Evolutionary conservation across 2,113 vertebrate species (phyloP).

Genomic region (Addax nasomaculatus): DNA sequence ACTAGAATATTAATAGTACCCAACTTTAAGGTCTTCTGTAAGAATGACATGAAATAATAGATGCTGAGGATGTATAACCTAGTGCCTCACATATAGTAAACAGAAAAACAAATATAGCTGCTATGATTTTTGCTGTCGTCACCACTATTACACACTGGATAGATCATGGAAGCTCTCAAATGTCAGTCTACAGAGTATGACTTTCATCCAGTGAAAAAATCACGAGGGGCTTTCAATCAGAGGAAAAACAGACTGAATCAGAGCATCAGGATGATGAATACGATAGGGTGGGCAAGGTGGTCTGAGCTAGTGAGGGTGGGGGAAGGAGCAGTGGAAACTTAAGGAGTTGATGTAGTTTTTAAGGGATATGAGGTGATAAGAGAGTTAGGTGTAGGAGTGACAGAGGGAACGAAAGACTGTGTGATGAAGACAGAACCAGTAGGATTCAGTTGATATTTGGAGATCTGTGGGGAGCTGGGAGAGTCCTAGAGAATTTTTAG

Average conservation of each 20-base stretch:
- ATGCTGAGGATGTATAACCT: not conserved
- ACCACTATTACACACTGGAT: not conserved
- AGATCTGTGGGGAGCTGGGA: not conserved
- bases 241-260: not conserved
- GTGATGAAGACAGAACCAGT: not conserved
- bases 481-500: not conserved
- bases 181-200: not conserved
- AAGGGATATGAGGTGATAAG: not conserved
- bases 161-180: not conserved
- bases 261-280: not conserved
- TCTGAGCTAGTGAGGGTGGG: not conserved
- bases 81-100: not conserved
- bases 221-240: not conserved
- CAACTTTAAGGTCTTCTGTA: not conserved
- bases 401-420: too few relatives aligned
- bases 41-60: not conserved
- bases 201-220: not conserved
- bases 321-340: not conserved
- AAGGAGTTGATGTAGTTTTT: not conserved
- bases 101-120: not conserved
- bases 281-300: not conserved
- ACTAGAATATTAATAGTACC: not conserved
- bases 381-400: not conserved
- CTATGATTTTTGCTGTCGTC: not conserved
- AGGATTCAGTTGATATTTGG: not conserved